phyloP scores from a whole-genome alignment of 2,113 vertebrate species.

The Clinocottus analis region DNA sequence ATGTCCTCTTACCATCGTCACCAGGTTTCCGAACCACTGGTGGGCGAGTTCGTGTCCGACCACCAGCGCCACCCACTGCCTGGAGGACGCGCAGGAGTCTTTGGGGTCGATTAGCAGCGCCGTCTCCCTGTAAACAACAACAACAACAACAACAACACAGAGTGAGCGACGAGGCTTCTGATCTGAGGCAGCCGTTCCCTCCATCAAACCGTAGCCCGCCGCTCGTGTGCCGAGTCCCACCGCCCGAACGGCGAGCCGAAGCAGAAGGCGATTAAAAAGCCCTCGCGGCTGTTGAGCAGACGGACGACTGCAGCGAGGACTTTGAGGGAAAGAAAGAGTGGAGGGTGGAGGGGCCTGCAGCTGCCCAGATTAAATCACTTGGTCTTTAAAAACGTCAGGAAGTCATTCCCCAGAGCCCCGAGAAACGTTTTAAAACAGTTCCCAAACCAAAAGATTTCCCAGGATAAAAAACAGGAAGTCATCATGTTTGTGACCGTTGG shows the following conservation, averaged over 20 bases:
- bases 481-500: not conserved
- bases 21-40: constrained; percentile 99
- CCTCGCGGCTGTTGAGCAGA: not conserved
- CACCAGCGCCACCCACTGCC: constrained; percentile 98
- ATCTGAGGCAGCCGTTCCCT: not conserved
- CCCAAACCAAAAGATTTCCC: not conserved
- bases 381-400: not conserved
- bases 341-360: no score
- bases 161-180: constrained; percentile 14
- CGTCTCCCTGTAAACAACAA: constrained; percentile 88
- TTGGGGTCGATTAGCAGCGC: constrained; percentile 97
- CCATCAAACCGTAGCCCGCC: not conserved
- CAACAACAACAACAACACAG: constrained; percentile 2
- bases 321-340: no score
- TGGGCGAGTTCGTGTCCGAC: constrained; percentile 98
- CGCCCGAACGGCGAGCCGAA: constrained; percentile 14
- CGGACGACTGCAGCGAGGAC: not conserved
- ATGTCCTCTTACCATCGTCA: constrained; percentile 93
- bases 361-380: no score
- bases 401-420: no score
- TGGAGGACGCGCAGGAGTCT: constrained; percentile 97
- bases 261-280: constrained; percentile 41
- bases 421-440: not conserved
- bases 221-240: constrained; percentile 5
- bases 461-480: not conserved